Evolutionary conservation across 1,140 invertebrate species (phyloP).

Genomic region (Delia radicum): DNA sequence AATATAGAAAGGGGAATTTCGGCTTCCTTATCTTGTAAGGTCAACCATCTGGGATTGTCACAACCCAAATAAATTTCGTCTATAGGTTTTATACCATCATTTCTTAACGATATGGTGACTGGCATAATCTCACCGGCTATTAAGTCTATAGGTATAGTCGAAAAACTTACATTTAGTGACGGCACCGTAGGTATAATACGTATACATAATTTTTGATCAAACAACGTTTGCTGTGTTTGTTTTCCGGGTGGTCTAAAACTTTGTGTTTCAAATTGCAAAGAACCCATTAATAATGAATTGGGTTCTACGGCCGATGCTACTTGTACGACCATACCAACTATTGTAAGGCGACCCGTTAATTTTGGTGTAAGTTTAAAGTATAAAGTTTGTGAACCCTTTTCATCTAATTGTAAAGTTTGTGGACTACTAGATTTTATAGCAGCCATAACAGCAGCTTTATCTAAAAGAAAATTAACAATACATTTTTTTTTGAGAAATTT

Average conservation of each 20-base stretch:
- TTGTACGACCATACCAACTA: slow-evolving; percentile 56
- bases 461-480: background rate
- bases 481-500: background rate
- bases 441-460: slow-evolving; percentile 42
- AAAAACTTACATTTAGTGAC: slow-evolving; percentile 72
- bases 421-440: slow-evolving; percentile 56
- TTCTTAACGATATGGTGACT: slow-evolving; percentile 65
- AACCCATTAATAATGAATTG: slow-evolving; percentile 61
- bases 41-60: slow-evolving; percentile 60
- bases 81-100: slow-evolving; percentile 65
- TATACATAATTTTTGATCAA: slow-evolving; percentile 65
- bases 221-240: slow-evolving; percentile 55
- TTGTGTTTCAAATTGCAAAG: slow-evolving; percentile 63
- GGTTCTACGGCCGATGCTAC: slow-evolving; percentile 51
- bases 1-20: slow-evolving; percentile 41
- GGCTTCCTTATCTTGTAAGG: slow-evolving; percentile 59
- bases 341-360: slow-evolving; percentile 53
- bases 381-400: slow-evolving; percentile 51
- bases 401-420: slow-evolving; percentile 53
- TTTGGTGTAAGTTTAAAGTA: slow-evolving; percentile 58
- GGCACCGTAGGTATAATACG: slow-evolving; percentile 69
- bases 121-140: slow-evolving; percentile 70
- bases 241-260: slow-evolving; percentile 57
- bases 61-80: slow-evolving; percentile 64
- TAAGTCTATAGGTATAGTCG: slow-evolving; percentile 64